Base-by-base conservation (phyloP, 2,888 invertebrate genomes). In the Aphrophora alni region DNA sequence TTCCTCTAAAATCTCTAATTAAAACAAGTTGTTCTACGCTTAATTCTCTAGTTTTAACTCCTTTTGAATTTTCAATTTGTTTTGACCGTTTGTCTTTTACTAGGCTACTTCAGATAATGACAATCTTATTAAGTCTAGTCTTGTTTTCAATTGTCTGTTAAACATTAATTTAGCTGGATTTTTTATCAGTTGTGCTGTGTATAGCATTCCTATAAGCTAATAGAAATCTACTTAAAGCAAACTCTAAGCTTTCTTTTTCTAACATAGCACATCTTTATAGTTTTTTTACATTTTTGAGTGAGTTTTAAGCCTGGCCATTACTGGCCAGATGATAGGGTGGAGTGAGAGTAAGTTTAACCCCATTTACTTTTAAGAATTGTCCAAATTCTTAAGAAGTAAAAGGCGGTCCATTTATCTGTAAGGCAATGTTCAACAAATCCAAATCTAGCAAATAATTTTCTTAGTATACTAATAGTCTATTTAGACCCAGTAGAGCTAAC, bases 81-180 rank as follows among this genome's bases (percentile, higher is more conserved):
- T 33, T 33, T 33, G 33, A 33, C 33, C 8, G 33, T 33, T 33
- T 33, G 33, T 33, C 33, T 33, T 33, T 33, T 8, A 33, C 33
- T n/a, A n/a, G n/a, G n/a, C n/a, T 33, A 33, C 33, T 44, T 44
- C 24, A 26, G 12, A n/a, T 72, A 78, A 10, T 17, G 24, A 8
- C 33, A 71, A 71, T 38, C n/a, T 21, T 26, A 78, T 21, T 68
- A 78, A 59, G 51, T 78, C 78, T 17, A 78, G 33, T 27, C 59
- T 27, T 26, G 73, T 73, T 28, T 51, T 44, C 2, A 73, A 72
- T 17, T 24, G 0, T 25, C 68, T 59, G 7, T 27, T 51, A 25
- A 79, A 79, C 79, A 79, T 79, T 38, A 79, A 26, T 59, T 78
- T 79, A 14, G 79, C 79, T 68, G 79, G 79, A 2, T 68, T 21